A percentile compares a stretch with the other conserved stretches of the same genome.
These are phyloP conservation scores for Drosophila paranaensis DNA, from an alignment of 2,888 invertebrate genomes.

Conservation along the genomic window DNA sequence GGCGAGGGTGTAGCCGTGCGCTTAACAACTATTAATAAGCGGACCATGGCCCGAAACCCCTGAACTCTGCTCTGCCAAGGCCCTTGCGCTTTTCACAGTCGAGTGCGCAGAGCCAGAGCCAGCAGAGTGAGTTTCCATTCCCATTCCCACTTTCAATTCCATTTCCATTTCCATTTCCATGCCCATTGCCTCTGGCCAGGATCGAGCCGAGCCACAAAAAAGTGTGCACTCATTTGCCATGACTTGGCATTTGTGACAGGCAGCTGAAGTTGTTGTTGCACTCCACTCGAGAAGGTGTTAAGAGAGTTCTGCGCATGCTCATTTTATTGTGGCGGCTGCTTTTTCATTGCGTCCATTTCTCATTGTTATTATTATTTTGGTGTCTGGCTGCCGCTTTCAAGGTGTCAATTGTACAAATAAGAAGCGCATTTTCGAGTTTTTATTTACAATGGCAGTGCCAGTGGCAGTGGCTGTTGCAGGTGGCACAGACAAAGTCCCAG, in stretches of 20 bases:
- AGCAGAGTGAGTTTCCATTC: conserved; percentile 34
- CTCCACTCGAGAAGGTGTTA: conserved; percentile 74
- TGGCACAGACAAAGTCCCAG: conserved; percentile 28
- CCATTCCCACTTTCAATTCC: conserved; percentile 27
- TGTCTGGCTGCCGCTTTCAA: conserved; percentile 32
- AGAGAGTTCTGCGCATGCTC: conserved; percentile 68
- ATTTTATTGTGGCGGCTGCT: conserved; percentile 60
- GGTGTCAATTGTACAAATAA: conserved; percentile 76
- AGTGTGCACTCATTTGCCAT: conserved; percentile 76
- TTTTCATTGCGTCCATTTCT: conserved; percentile 33
- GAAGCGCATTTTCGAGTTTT: conserved; percentile 52
- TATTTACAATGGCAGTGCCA: conserved; percentile 25
- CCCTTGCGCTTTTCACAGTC: conserved; percentile 65
- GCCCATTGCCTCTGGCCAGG: conserved; percentile 30
- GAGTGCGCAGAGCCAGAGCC: conserved; percentile 51
- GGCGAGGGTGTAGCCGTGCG: conserved; percentile 72
- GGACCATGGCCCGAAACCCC: conserved; percentile 44
- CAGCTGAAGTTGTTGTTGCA: conserved; percentile 70
- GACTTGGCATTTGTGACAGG: conserved; percentile 74
- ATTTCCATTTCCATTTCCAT: conserved; percentile 42
- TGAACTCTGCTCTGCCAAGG: conserved; percentile 22
- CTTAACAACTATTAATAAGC: conserved; percentile 82
- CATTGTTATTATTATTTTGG: conserved; percentile 37
- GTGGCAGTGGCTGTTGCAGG: conserved; percentile 39
- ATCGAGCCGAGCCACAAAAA: conserved; percentile 39